A percentile compares a stretch with the other conserved stretches of the same genome.
These are phyloP conservation scores for Camponotus pennsylvanicus DNA, from an alignment of 1,140 invertebrate species.

Conservation along the genomic window DNA sequence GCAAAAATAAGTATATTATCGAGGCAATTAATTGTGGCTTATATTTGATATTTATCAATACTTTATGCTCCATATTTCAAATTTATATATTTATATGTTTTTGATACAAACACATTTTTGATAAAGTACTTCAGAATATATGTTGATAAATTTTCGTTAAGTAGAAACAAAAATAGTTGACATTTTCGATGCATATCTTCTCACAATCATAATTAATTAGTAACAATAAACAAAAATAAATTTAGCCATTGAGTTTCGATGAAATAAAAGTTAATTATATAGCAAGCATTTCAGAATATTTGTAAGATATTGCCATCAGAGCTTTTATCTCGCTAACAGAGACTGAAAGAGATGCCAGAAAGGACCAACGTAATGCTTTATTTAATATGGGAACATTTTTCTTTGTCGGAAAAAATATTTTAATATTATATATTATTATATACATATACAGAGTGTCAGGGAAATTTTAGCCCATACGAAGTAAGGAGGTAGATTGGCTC, in stretches of 20 bases:
- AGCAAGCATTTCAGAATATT: constrained; percentile 46
- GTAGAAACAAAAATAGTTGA: background rate
- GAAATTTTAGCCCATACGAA: no score
- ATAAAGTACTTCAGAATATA: background rate
- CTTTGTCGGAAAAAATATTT: background rate
- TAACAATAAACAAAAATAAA: constrained; percentile 17
- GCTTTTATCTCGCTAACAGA: constrained; percentile 38
- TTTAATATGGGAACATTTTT: constrained; percentile 27
- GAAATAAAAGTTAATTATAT: constrained; percentile 31
- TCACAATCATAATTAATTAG: background rate
- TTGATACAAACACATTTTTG: no score
- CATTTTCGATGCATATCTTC: background rate
- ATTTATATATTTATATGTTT: background rate
- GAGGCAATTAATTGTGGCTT: background rate
- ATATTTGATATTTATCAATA: background rate
- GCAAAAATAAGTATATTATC: no score
- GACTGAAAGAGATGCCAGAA: constrained; percentile 1
- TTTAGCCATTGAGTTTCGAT: constrained; percentile 4
- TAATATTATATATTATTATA: background rate
- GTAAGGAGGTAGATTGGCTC: no score
- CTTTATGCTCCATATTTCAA: background rate
- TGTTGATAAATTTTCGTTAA: background rate
- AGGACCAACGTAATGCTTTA: constrained; percentile 26
- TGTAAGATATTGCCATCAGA: constrained; percentile 69
- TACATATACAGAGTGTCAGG: no score